phyloP scores from a whole-genome alignment of 1,140 invertebrate genomes.

The Pararge aegeria region DNA sequence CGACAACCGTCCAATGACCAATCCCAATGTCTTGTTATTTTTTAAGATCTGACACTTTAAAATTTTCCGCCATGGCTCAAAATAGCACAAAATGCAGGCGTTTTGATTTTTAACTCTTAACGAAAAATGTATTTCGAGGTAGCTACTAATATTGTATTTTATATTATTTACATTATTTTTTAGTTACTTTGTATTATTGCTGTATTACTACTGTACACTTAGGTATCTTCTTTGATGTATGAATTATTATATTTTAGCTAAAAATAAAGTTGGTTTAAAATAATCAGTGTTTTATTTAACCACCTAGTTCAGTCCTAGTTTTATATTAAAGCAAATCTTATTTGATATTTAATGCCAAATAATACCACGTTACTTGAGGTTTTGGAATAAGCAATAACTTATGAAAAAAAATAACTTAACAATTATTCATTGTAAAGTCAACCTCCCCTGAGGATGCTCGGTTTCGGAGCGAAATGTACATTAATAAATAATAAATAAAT shows the following conservation, averaged over 20 bases:
- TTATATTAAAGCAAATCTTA: no score
- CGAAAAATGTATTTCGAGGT: constrained; percentile 48
- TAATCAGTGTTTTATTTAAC: constrained; percentile 51
- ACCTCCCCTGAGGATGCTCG: no score
- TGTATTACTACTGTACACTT: constrained; percentile 72
- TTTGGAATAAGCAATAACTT: no score
- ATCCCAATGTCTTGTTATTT: constrained; percentile 31
- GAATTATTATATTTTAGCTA: constrained; percentile 80
- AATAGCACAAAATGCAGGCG: constrained; percentile 51
- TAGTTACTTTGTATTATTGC: constrained; percentile 38
- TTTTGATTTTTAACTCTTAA: constrained; percentile 31
- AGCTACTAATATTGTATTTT: constrained; percentile 52
- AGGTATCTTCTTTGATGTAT: constrained; percentile 76
- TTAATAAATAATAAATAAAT: no score
- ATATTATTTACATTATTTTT: constrained; percentile 29
- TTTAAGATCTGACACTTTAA: constrained; percentile 49
- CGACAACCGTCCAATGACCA: constrained; percentile 60
- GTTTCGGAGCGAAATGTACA: no score
- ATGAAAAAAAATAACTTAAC: no score
- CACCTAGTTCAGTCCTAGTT: no score
- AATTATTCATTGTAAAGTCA: no score
- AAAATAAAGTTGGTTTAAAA: constrained; percentile 79
- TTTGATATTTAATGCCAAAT: no score
- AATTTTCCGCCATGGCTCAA: constrained; percentile 30
- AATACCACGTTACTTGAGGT: no score